phyloP scores from a whole-genome alignment of 2,888 invertebrate species.

The Spodoptera picta region DNA sequence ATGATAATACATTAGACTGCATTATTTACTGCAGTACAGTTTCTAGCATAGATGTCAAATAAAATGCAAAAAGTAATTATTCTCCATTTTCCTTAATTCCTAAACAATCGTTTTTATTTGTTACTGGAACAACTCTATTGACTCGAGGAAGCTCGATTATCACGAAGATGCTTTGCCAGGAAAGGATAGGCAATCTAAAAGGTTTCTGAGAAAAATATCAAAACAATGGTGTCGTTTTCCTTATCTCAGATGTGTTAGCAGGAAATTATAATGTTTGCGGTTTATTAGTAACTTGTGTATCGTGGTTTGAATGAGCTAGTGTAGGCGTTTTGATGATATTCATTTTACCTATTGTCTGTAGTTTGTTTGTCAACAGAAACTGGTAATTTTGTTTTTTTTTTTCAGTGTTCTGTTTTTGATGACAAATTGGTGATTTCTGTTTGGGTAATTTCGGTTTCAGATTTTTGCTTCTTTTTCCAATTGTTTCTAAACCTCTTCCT shows the following conservation, averaged over 20 bases:
- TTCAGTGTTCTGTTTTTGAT: no score
- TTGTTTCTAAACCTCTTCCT: no score
- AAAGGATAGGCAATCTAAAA: constrained; percentile 49
- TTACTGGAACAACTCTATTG: constrained; percentile 36
- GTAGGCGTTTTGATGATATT: neutral
- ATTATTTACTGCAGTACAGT: no score
- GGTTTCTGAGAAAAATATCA: constrained; percentile 52
- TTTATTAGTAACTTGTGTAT: constrained; percentile 46
- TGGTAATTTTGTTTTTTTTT: no score
- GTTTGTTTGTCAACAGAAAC: neutral
- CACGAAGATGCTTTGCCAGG: constrained; percentile 36
- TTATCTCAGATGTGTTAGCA: constrained; percentile 33
- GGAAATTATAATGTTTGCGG: constrained; percentile 50
- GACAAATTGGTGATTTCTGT: no score
- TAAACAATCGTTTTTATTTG: constrained; percentile 1
- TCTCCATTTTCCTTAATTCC: constrained; percentile 29
- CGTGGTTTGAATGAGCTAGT: constrained; percentile 28
- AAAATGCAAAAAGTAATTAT: neutral
- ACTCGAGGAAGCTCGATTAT: constrained; percentile 34
- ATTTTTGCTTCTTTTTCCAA: no score
- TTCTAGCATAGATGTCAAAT: no score
- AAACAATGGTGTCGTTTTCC: constrained; percentile 58
- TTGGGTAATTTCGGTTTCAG: no score
- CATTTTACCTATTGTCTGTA: neutral
- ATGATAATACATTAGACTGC: no score